A percentile compares a stretch with the other conserved stretches of the same genome.
Conservation (phyloP, 2,113 vertebrate genomes). For the Meleagris gallopavo region DNA sequence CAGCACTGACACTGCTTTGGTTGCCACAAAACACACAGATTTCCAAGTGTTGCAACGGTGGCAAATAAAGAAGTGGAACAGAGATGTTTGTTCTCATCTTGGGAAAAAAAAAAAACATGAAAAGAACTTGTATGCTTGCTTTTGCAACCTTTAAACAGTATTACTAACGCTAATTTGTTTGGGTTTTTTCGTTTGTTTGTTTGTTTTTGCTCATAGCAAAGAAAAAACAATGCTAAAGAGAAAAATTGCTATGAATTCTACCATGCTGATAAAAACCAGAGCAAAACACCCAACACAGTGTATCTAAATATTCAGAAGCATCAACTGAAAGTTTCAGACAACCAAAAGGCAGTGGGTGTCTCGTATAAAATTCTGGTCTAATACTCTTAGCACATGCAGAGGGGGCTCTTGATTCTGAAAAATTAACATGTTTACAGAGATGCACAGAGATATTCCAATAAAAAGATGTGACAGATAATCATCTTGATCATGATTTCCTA, state of each 20-base stretch:
- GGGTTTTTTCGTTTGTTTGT: too few species aligned
- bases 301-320: neutral
- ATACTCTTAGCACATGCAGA: neutral
- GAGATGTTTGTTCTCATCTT: neutral
- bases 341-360: neutral
- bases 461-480: fast-evolving
- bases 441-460: neutral
- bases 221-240: neutral
- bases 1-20: fast-evolving
- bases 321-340: neutral
- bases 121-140: neutral
- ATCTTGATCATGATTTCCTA: neutral
- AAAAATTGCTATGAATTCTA: neutral
- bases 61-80: neutral
- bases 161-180: neutral
- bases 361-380: neutral
- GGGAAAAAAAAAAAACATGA: neutral
- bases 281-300: neutral
- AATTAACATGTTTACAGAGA: neutral
- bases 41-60: neutral
- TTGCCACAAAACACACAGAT: neutral
- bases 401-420: neutral
- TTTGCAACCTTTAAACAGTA: neutral
- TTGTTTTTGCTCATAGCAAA: neutral
- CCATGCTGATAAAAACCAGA: neutral